Percentiles rank a stretch among this genome's conserved stretches.
These are phyloP conservation scores for Protodeltote pygarga DNA, from an alignment of 2,888 invertebrate species.

Conservation along the genomic window DNA sequence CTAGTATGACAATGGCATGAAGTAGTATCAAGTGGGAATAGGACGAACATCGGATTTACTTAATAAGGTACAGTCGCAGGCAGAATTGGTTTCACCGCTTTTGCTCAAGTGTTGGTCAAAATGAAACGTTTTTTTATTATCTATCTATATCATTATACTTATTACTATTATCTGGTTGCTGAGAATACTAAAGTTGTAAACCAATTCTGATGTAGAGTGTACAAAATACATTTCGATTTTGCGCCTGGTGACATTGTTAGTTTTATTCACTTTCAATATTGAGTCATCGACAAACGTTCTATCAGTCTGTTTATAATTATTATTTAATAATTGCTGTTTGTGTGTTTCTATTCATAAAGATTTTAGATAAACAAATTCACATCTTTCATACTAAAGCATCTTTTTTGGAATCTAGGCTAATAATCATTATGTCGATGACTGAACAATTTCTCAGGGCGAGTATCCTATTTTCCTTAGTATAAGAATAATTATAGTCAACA, in stretches of 20 bases:
- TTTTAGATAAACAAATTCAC: too few species aligned
- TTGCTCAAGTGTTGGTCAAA: conserved; percentile 24
- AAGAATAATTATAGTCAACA: conserved; percentile 50
- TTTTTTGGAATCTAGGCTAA: conserved; percentile 24
- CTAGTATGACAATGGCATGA: conserved; percentile 67
- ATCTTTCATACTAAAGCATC: too few species aligned
- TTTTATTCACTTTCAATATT: conserved; percentile 32
- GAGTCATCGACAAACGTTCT: conserved; percentile 50
- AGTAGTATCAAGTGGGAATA: conserved; percentile 61
- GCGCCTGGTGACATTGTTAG: conserved; percentile 42
- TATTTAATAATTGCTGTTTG: conserved; percentile 8
- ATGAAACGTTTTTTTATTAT: conserved; percentile 21
- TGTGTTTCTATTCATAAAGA: too few species aligned
- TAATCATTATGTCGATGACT: conserved; percentile 43
- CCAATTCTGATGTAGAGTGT: conserved; percentile 65
- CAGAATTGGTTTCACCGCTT: conserved; percentile 57
- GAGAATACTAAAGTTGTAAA: conserved; percentile 43
- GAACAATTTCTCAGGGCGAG: conserved; percentile 38
- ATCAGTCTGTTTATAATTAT: conserved; percentile 28
- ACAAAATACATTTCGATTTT: conserved; percentile 46
- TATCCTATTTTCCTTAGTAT: conserved; percentile 47
- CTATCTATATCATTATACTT: conserved; percentile 18
- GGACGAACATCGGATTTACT: conserved; percentile 62
- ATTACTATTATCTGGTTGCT: conserved; percentile 15
- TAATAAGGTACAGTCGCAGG: conserved; percentile 53